Base-by-base conservation (phyloP, 2,113 vertebrate genomes). In the Megaleporinus macrocephalus region DNA sequence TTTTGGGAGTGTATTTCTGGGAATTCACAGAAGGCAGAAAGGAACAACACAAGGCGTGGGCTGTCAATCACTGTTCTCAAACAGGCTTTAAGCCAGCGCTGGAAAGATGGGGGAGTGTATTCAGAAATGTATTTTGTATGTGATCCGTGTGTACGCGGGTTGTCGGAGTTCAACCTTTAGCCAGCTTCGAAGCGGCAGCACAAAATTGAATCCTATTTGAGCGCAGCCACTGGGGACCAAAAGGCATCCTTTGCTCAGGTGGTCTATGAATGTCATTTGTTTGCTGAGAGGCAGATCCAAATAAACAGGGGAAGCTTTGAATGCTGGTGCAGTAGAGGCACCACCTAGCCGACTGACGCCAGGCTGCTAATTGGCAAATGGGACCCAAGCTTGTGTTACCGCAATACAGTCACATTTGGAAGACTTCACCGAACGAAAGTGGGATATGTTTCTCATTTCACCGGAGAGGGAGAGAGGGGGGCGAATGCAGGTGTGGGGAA, bases 231-330 rank as follows among this genome's bases (percentile, higher is more conserved):
- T 80, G 89, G 90, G 90, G 91, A 92, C 89, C 86, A 83, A 73
- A 27, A 65, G 29, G 76, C 36, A 26, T 26, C 65, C 20, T 76
- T 85, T 86, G 85, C 90, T 93, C 93, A 91, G 92, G 91, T 92
- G 91, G 89, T 92, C 86, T 73, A 91, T 91, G 90, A 92, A 93
- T 91, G 87, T 91, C 87, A 92, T 92, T 93, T 90, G 89, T 92
- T 90, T 93, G 83, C 85, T 85, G 89, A 82, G 86, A 83, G 81
- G 86, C 65, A 82, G 86, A 89, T 87, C 85, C 89, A 84, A 89
- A 91, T 90, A 88, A 89, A 91, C 87, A 87, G 72, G 29, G 63
- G 73, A 84, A 63, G 76, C 49, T 27, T 30, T 41, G 72, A 18
- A 24, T 12, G 62, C 33, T 41, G 11, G 7, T 18, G 15, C 59